Base-by-base conservation (phyloP, 2,113 vertebrate genomes). In the Cyanocitta stelleri region DNA sequence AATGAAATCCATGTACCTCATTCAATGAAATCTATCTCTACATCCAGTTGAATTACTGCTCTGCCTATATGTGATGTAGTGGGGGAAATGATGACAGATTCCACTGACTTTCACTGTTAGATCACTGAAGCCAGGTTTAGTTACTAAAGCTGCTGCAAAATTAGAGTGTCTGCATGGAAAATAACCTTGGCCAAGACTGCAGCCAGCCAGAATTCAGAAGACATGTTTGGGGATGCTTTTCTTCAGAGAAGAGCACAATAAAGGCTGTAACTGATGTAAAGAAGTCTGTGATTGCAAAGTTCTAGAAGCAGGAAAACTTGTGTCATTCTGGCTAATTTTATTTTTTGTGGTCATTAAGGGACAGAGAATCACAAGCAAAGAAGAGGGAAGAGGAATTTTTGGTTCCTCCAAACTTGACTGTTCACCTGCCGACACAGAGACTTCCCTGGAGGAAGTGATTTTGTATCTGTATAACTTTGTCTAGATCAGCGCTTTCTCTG, bases 101-200 rank as follows among this genome's bases (percentile, higher is more conserved):
- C 10, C 26, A 41, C 67, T 85, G 63, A 64, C 13, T 91, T 71
- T 72, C 56, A 29, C 44, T 79, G 11, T 76, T 86, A 64, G 37
- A 66, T 75, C 49, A 73, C 56, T 69, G 51, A 95, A 69, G 37
- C 13, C 46, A 90, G 43, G 13, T 90, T 92, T 92, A 78, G 24
- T 52, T 90, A 88, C 75, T 76, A 73, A 87, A 85, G n/a, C 41
- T 69, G 33, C 62, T 91, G 43, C 23, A 85, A 92, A 82, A 95
- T 92, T 43, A 46, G 51, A 74, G 13, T 64, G 23, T 79, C 66
- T 87, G 69, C 48, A 81, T 62, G 61, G 41, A 63, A 82, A 85
- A 73, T 30, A 83, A 26, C 29, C 46, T 84, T 93, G 58, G 80
- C 77, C 87, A 91, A 89, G 89, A 68, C 32, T 79, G 41, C 56